A percentile compares a stretch with the other conserved stretches of the same genome.
These are phyloP conservation scores for Ctenomys sociabilis DNA, from an alignment of 2,113 vertebrate genomes.

Conservation along the genomic window DNA sequence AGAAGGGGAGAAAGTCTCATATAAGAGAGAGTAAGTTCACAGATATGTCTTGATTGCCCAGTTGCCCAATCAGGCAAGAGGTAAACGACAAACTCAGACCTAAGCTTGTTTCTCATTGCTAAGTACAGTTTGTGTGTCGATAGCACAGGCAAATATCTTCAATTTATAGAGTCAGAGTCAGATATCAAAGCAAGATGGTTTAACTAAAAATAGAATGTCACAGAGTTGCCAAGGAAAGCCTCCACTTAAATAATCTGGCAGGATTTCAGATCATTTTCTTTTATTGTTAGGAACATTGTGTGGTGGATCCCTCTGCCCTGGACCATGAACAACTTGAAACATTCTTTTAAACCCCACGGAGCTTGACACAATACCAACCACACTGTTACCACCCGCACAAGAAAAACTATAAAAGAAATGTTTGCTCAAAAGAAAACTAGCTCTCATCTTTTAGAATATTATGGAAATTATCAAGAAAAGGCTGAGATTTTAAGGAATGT, in stretches of 20 bases:
- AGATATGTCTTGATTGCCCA: neutral
- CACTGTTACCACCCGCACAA: neutral
- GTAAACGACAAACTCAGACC: constrained; percentile 8
- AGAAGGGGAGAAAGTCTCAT: neutral
- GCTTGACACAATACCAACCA: neutral
- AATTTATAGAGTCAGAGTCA: neutral
- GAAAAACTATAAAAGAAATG: neutral
- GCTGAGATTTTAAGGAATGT: neutral
- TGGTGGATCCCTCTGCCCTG: neutral
- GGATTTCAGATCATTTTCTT: neutral
- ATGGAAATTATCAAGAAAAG: constrained; percentile 10
- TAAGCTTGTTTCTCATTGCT: neutral
- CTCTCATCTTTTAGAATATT: neutral
- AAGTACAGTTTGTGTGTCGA: constrained; percentile 1
- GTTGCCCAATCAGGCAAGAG: neutral
- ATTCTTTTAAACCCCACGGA: neutral
- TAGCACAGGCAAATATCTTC: neutral
- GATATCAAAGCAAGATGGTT: neutral
- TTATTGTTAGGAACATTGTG: neutral
- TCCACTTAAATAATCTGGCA: neutral
- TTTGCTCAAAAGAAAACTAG: neutral
- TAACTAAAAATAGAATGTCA: constrained; percentile 4
- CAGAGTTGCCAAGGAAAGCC: neutral
- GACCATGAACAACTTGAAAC: neutral
- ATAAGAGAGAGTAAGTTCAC: neutral